Evolutionary conservation across 2,888 invertebrate species (phyloP).

Genomic region (Stegana nigrithorax): DNA sequence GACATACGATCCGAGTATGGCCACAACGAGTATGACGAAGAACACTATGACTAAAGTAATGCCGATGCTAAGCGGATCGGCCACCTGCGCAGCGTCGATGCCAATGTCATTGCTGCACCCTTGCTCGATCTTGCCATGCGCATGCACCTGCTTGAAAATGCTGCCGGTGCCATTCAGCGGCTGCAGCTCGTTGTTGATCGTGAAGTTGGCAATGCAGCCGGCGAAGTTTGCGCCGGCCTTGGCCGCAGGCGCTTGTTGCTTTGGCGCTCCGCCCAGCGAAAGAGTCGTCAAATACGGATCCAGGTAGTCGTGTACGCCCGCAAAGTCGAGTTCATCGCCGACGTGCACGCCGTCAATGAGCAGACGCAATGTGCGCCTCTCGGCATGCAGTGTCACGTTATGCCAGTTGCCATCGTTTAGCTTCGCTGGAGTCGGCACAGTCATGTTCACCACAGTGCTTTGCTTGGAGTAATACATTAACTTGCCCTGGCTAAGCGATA

Average conservation of each 20-base stretch:
- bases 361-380: conserved; percentile 78
- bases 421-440: conserved; percentile 73
- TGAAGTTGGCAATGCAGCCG: conserved; percentile 91
- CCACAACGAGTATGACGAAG: conserved; percentile 89
- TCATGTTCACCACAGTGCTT: conserved; percentile 85
- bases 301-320: conserved; percentile 89
- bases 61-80: conserved; percentile 91
- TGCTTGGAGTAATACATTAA: conserved; percentile 84
- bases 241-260: conserved; percentile 70
- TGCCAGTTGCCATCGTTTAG: conserved; percentile 91
- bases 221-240: conserved; percentile 77
- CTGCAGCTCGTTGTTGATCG: conserved; percentile 88
- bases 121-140: conserved; percentile 78
- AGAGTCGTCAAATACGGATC: conserved; percentile 88
- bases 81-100: conserved; percentile 80
- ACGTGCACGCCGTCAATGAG: conserved; percentile 78
- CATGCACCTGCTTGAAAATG: conserved; percentile 78
- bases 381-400: conserved; percentile 81
- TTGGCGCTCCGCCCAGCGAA: conserved; percentile 81
- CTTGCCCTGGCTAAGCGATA: conserved; percentile 82
- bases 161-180: conserved; percentile 90
- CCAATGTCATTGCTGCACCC: conserved; percentile 84
- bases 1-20: conserved; percentile 91
- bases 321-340: conserved; percentile 88
- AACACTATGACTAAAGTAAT: conserved; percentile 94